These are phyloP conservation scores for Desmodus rotundus DNA, from an alignment of 2,113 vertebrate genomes.

Conservation along the genomic window DNA sequence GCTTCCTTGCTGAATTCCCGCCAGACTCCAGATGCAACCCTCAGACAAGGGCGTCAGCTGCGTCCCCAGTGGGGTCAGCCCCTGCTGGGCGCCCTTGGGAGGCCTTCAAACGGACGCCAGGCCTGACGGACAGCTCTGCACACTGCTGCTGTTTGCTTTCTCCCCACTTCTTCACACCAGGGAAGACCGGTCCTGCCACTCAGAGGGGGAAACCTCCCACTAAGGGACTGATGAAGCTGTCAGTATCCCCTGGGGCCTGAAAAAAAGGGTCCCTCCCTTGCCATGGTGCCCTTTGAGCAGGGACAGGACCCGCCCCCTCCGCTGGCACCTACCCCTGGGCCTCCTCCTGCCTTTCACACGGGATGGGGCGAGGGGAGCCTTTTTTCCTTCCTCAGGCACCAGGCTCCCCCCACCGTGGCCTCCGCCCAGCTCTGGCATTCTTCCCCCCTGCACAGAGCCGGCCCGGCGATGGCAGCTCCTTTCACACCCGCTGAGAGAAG, in stretches of 20 bases:
- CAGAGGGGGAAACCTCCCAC: neutral
- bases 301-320: neutral
- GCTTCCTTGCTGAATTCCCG: neutral
- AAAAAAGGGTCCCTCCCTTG: neutral
- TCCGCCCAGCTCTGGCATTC: neutral
- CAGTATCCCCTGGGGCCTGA: neutral
- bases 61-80: neutral
- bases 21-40: neutral
- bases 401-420: neutral
- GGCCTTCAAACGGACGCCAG: neutral
- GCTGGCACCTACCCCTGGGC: neutral
- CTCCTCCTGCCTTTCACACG: neutral
- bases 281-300: neutral
- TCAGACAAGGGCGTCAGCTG: neutral
- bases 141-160: too few relatives aligned
- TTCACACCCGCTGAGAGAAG: slow-evolving; percentile 36
- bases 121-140: neutral
- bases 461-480: neutral
- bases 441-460: neutral
- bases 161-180: neutral
- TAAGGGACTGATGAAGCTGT: neutral
- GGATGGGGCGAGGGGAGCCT: neutral
- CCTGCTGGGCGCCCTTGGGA: neutral
- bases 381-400: neutral
- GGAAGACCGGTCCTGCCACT: neutral